These are phyloP conservation scores for Miniopterus natalensis DNA, from an alignment of 2,113 vertebrate genomes.

Conservation along the genomic window DNA sequence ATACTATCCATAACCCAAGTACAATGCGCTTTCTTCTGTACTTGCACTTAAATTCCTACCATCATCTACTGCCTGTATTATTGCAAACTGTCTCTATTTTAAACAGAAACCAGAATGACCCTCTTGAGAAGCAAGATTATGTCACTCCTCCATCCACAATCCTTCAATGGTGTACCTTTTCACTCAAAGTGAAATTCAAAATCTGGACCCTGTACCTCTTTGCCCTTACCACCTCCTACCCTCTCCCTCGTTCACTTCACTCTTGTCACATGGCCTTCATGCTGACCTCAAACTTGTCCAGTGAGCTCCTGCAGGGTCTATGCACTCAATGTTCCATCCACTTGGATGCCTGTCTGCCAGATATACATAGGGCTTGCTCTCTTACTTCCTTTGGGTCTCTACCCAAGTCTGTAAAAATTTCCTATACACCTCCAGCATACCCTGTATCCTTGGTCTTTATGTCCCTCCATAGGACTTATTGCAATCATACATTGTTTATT, in stretches of 20 bases:
- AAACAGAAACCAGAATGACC: background rate
- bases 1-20: background rate
- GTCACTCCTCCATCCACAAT: background rate
- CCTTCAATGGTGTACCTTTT: background rate
- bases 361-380: background rate
- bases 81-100: background rate
- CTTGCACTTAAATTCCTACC: background rate
- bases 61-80: background rate
- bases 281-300: background rate
- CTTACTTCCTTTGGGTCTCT: background rate
- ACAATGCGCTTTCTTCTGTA: background rate
- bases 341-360: background rate
- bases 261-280: background rate
- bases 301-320: background rate
- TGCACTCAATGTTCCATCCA: background rate
- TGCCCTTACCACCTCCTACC: background rate
- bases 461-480: background rate
- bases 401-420: background rate
- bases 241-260: background rate
- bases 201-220: too few relatives aligned
- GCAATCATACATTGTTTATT: background rate
- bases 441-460: background rate
- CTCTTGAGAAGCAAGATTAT: background rate
- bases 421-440: background rate
- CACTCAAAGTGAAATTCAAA: background rate